Conservation (phyloP, 2,797 vertebrate genomes). For the Lindbergichthys nudifrons region DNA sequence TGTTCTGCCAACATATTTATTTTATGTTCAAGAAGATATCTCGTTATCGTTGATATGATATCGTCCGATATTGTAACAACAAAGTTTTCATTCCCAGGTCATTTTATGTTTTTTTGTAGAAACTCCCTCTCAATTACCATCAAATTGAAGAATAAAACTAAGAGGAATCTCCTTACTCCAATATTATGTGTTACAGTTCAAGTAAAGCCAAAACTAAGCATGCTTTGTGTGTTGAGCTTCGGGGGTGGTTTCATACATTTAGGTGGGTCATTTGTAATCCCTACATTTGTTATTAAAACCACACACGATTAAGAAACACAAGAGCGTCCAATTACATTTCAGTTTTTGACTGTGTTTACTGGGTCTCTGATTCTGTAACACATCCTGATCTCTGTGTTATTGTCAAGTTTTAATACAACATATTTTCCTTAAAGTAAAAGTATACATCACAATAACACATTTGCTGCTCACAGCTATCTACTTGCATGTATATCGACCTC, state of each 20-base stretch:
- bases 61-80: background rate
- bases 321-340: background rate
- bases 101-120: background rate
- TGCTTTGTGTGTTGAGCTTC: constrained; percentile 13
- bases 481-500: constrained; percentile 60
- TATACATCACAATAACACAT: constrained; percentile 50
- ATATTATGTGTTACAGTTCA: constrained; percentile 16
- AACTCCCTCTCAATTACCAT: background rate
- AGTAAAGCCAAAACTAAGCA: constrained; percentile 21
- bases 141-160: background rate
- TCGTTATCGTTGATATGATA: background rate
- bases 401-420: constrained; percentile 19
- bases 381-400: constrained; percentile 25
- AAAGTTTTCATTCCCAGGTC: background rate
- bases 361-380: background rate
- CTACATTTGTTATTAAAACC: constrained; percentile 2
- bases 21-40: background rate
- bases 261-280: constrained; percentile 30
- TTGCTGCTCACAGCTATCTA: constrained; percentile 28
- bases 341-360: background rate
- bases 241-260: constrained; percentile 17
- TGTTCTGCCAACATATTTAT: background rate
- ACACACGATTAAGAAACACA: background rate
- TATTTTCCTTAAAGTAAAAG: constrained; percentile 24
- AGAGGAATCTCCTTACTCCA: background rate